These are phyloP conservation scores for Penaeus vannamei DNA, from an alignment of 1,140 invertebrate species.

Conservation along the genomic window DNA sequence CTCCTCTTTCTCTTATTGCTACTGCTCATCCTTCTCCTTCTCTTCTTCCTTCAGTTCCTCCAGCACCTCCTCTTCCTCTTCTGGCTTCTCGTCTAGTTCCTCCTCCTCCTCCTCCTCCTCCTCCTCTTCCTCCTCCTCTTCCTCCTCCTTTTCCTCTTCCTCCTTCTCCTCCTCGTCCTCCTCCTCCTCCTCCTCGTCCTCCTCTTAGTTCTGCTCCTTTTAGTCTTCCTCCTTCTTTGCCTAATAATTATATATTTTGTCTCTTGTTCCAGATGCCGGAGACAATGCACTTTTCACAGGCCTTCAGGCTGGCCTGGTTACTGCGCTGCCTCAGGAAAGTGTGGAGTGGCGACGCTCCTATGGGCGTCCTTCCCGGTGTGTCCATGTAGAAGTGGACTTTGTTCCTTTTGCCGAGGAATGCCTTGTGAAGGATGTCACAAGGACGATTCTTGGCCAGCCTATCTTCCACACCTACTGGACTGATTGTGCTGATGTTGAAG, in stretches of 20 bases:
- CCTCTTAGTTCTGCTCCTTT: not conserved
- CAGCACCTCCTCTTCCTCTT: not conserved
- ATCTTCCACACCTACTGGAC: constrained; percentile 97
- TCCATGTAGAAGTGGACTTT: constrained; percentile 88
- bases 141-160: not conserved
- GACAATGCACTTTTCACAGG: constrained; percentile 88
- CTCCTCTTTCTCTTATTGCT: not conserved
- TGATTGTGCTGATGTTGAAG: constrained; percentile 92
- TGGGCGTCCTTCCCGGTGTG: constrained; percentile 81
- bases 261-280: constrained; percentile 82
- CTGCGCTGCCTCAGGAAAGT: constrained; percentile 86
- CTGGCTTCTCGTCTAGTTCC: not conserved
- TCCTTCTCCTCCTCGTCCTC: not conserved
- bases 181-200: not conserved
- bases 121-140: not conserved
- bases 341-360: constrained; percentile 92
- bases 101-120: not conserved
- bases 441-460: constrained; percentile 82
- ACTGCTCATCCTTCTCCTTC: not conserved
- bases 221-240: not conserved
- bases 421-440: constrained; percentile 74
- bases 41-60: not conserved
- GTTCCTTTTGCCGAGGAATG: constrained; percentile 79
- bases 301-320: constrained; percentile 82
- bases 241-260: not conserved